These are phyloP conservation scores for Columba janthina DNA, from an alignment of 2,113 vertebrate species.

Conservation along the genomic window DNA sequence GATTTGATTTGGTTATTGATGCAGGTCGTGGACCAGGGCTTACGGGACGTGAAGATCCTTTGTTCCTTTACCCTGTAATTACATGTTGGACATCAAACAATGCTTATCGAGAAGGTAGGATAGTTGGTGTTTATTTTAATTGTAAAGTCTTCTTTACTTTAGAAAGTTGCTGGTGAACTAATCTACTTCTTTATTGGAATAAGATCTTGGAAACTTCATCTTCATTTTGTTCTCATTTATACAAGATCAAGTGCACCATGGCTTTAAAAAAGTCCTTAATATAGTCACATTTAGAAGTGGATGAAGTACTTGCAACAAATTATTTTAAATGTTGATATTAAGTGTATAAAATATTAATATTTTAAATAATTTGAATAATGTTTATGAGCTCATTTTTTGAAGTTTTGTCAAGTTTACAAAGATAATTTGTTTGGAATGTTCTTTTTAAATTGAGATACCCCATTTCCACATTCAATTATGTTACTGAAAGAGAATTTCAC, in stretches of 20 bases:
- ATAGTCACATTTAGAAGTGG: neutral
- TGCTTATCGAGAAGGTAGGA: constrained; percentile 80
- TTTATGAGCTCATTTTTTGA: neutral
- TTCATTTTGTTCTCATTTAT: neutral
- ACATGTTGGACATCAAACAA: constrained; percentile 72
- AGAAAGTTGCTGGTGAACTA: neutral
- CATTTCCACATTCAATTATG: neutral
- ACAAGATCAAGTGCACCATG: neutral
- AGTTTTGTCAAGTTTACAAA: neutral
- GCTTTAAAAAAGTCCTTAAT: neutral
- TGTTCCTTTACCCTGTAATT: constrained; percentile 81
- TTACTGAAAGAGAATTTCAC: neutral
- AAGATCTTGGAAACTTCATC: neutral
- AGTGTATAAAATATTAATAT: neutral
- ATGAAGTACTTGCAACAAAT: neutral
- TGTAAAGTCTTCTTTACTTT: neutral
- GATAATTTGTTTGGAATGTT: neutral
- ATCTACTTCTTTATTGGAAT: neutral
- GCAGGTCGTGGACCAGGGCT: constrained; percentile 60
- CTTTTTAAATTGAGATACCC: neutral
- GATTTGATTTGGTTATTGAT: constrained; percentile 27
- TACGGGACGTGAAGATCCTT: constrained; percentile 77
- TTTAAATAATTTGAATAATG: neutral
- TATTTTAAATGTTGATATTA: neutral
- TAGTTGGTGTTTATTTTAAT: neutral